Evolutionary conservation across 2,888 invertebrate genomes (phyloP).

Genomic region (Xestia xanthographa): DNA sequence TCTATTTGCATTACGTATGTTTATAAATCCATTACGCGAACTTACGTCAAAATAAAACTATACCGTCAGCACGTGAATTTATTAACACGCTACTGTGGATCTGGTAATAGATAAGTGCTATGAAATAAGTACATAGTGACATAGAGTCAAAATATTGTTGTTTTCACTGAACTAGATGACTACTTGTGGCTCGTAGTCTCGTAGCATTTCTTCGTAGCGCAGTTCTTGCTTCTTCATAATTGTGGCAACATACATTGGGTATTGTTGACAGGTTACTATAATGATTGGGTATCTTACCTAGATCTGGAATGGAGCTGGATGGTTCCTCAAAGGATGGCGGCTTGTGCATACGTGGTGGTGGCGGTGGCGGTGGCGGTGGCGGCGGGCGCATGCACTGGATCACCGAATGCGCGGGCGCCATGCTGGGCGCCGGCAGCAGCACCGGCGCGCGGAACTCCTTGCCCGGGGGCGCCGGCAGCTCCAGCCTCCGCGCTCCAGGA

Average conservation of each 20-base stretch:
- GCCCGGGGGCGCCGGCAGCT: constrained; percentile 87
- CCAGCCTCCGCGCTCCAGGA: constrained; percentile 81
- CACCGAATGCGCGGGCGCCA: constrained; percentile 83
- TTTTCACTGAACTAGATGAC: constrained; percentile 17
- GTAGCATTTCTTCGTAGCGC: constrained; percentile 30
- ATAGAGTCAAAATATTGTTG: constrained; percentile 23
- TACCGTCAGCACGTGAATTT: constrained; percentile 49
- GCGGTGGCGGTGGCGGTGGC: constrained; percentile 89
- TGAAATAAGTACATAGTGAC: constrained; percentile 31
- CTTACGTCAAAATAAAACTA: constrained; percentile 57
- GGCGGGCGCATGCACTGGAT: constrained; percentile 90
- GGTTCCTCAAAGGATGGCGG: constrained; percentile 93
- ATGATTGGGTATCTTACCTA: constrained; percentile 92
- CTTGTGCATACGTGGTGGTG: constrained; percentile 87
- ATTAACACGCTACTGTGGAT: constrained; percentile 30
- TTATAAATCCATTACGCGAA: constrained; percentile 26
- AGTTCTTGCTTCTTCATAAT: not conserved
- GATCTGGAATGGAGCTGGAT: constrained; percentile 96
- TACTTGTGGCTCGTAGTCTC: constrained; percentile 15
- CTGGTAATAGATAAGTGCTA: constrained; percentile 22
- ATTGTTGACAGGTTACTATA: not conserved
- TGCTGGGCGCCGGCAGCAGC: constrained; percentile 81
- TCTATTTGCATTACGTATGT: constrained; percentile 19
- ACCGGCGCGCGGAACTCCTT: constrained; percentile 88
- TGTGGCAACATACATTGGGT: not conserved